A percentile compares a stretch with the other conserved stretches of the same genome.
Conservation (phyloP, 2,113 vertebrate species). For the Australoheros scitulus region DNA sequence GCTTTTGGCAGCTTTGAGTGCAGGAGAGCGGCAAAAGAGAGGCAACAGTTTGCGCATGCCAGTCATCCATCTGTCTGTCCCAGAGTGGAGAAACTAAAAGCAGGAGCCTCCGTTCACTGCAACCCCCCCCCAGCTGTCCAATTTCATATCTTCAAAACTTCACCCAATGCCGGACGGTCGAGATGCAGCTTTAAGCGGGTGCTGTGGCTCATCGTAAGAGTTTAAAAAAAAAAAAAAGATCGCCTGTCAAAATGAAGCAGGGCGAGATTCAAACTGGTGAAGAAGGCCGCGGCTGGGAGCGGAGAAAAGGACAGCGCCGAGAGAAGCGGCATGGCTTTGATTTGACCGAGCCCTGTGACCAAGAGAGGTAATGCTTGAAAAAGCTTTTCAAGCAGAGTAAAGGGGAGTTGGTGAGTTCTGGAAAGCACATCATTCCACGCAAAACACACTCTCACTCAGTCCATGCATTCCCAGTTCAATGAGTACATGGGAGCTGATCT, state of each 20-base stretch:
- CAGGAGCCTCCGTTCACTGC: not conserved
- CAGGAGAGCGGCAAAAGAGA: constrained; percentile 22
- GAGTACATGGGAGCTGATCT: constrained; percentile 23
- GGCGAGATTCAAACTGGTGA: constrained; percentile 60
- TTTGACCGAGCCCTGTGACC: constrained; percentile 72
- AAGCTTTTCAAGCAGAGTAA: constrained; percentile 63
- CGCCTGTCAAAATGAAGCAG: not conserved
- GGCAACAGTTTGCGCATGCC: constrained; percentile 23
- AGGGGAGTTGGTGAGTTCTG: constrained; percentile 36
- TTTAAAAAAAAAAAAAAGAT: not conserved
- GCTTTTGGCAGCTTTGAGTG: constrained; percentile 68
- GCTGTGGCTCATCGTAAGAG: constrained; percentile 17
- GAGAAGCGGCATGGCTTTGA: constrained; percentile 71
- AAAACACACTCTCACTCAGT: constrained; percentile 16
- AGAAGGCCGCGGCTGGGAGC: constrained; percentile 29
- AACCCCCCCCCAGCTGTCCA: not conserved
- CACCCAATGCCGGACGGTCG: not conserved
- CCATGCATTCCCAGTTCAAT: constrained; percentile 23
- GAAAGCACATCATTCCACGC: constrained; percentile 10
- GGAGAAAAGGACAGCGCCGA: constrained; percentile 8
- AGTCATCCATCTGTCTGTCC: not conserved
- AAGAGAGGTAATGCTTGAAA: constrained; percentile 65
- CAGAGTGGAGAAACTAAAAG: not conserved
- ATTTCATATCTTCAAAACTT: constrained; percentile 7
- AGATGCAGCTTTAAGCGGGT: constrained; percentile 5